Evolutionary conservation across 64 coral and sea anemone genomes (phyloP).

Genomic region (Trachythela sp.): DNA sequence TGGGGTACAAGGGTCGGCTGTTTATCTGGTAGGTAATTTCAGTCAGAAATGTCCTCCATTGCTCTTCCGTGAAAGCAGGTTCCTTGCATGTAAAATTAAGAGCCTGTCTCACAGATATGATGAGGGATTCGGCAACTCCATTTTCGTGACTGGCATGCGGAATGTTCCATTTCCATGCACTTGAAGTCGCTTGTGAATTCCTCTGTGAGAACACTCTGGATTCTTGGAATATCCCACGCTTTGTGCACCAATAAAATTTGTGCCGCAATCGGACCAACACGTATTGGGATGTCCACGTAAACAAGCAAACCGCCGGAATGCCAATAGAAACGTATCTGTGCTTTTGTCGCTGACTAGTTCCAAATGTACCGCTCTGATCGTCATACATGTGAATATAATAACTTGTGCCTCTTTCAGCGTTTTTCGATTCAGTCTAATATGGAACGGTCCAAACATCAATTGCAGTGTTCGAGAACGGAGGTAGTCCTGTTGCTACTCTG

Average conservation of each 20-base stretch:
- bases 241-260: conserved; percentile 9
- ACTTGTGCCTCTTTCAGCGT: not conserved
- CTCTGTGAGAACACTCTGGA: not conserved
- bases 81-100: not conserved
- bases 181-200: not conserved
- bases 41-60: not conserved
- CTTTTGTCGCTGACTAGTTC: not conserved
- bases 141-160: not conserved
- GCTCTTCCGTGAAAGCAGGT: not conserved
- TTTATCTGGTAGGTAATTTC: not conserved
- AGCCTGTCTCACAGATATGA: not conserved
- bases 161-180: not conserved
- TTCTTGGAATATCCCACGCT: not conserved
- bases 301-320: not conserved
- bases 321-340: not conserved
- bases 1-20: not conserved
- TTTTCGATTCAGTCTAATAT: not conserved
- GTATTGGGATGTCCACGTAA: not conserved
- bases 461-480: not conserved
- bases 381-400: not conserved
- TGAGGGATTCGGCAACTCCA: not conserved
- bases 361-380: not conserved
- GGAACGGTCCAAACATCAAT: not conserved
- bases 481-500: not conserved
- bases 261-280: not conserved